phyloP scores from a whole-genome alignment of 2,888 invertebrate species.

The Rhogogaster chlorosoma region DNA sequence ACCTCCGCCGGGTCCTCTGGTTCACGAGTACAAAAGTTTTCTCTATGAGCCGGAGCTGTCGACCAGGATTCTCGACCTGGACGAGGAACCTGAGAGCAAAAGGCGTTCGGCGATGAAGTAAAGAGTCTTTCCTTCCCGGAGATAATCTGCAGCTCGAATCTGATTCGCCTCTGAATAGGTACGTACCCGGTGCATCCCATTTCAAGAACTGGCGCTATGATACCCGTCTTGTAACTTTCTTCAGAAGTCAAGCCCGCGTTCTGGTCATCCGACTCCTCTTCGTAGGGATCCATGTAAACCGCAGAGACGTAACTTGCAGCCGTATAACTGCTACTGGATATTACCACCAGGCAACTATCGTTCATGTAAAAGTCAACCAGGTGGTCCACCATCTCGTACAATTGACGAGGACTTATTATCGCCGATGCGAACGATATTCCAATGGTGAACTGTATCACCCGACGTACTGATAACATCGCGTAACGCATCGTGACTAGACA shows the following conservation, averaged over 20 bases:
- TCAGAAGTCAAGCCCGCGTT: slow-evolving; percentile 9
- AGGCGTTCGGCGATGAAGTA: background rate
- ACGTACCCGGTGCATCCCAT: slow-evolving; percentile 22
- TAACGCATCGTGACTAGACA: background rate
- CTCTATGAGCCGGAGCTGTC: slow-evolving; percentile 23
- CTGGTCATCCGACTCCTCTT: background rate
- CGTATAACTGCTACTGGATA: background rate
- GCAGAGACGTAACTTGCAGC: background rate
- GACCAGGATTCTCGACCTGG: slow-evolving; percentile 14
- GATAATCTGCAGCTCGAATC: background rate
- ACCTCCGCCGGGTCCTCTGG: background rate
- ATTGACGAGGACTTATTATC: background rate
- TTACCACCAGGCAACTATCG: slow-evolving; percentile 12
- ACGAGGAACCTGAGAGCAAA: background rate
- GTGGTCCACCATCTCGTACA: background rate
- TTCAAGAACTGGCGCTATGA: slow-evolving; percentile 19
- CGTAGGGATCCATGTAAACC: slow-evolving; percentile 5
- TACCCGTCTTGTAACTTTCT: background rate
- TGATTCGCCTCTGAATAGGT: background rate
- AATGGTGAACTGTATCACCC: background rate
- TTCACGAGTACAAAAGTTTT: slow-evolving; percentile 16
- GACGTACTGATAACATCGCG: background rate
- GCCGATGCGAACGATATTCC: background rate
- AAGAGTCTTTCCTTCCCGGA: background rate
- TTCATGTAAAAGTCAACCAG: slow-evolving; percentile 17